Evolutionary conservation across 2,797 vertebrate genomes (phyloP), one percentile per base, ranked within the genome.

Genomic region (Capromys pilorides): DNA sequence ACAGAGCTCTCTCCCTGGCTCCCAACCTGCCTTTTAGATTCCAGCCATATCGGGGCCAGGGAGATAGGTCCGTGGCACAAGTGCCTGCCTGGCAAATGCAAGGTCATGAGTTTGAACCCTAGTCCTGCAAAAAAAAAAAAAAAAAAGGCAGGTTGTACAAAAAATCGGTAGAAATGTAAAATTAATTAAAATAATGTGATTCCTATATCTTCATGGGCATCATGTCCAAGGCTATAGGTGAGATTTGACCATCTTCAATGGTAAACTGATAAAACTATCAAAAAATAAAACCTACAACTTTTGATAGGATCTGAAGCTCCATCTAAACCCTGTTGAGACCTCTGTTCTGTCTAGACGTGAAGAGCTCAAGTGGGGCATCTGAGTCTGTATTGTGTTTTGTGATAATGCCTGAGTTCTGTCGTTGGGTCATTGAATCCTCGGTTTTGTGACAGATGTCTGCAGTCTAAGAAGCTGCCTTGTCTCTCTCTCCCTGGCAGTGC

Each of bases 391-490:
- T 93, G 11, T 90, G 39, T 94, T 91, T 93, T 73, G 49, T 78
- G 93, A 33, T 89, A 69, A 93, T 7, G n/a, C 41, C 67, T 45
- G 69, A 41, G 13, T 77, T 78, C 90, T 92, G 49, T 57, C 78
- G 57, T 80, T 83, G 75, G 11, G 59, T 88, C 75, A 59, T 13
- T 86, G 82, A 82, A 91, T 83, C 84, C 94, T 86, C 10, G 51
- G 78, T 83, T 83, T 81, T 57, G 59, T 86, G 93, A 49, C 94
- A 96, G 95, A 93, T 93, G 79, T 67, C n/a, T 81, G 24, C 36
- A 14, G 36, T 22, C 79, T 78, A 22, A 94, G 93, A 94, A 87
- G 90, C 90, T 19, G 80, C 84, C 93, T 89, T 86, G 96, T 90
- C 62, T 73, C 61, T 22, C 39, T 87, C 66, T 83, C 64, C 94